Percentiles rank a stretch among this genome's conserved stretches.
phyloP scores from a whole-genome alignment of 2,113 vertebrate genomes.

The Equus quagga region DNA sequence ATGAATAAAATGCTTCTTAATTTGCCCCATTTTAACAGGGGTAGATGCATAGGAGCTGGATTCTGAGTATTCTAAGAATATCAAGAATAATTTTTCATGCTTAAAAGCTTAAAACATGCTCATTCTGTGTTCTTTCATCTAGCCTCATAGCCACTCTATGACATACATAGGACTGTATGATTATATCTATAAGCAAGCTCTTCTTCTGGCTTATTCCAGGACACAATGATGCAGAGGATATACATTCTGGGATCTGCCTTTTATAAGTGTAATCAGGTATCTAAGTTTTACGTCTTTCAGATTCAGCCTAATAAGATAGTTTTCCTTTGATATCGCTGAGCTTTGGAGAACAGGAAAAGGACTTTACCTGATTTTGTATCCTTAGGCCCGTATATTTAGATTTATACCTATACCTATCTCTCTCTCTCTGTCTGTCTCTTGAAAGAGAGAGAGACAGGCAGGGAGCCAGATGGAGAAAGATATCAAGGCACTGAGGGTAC shows the following conservation, averaged over 20 bases:
- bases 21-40: neutral
- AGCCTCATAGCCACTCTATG: neutral
- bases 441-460: neutral
- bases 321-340: neutral
- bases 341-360: neutral
- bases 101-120: constrained; percentile 4
- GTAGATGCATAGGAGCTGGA: neutral
- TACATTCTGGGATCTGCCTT: neutral
- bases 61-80: constrained; percentile 34
- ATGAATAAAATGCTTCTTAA: neutral
- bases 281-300: constrained; percentile 42
- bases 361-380: neutral
- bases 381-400: neutral
- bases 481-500: neutral
- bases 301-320: neutral
- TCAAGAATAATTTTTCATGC: neutral
- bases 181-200: neutral
- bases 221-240: neutral
- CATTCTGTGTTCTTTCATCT: neutral
- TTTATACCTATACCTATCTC: neutral
- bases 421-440: neutral
- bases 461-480: neutral
- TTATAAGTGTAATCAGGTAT: neutral
- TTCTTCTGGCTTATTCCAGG: neutral
- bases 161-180: neutral